Percentiles rank a stretch among this genome's conserved stretches.
Evolutionary conservation across 2,113 vertebrate species (phyloP).

Genomic region (Orthonyx spaldingii): DNA sequence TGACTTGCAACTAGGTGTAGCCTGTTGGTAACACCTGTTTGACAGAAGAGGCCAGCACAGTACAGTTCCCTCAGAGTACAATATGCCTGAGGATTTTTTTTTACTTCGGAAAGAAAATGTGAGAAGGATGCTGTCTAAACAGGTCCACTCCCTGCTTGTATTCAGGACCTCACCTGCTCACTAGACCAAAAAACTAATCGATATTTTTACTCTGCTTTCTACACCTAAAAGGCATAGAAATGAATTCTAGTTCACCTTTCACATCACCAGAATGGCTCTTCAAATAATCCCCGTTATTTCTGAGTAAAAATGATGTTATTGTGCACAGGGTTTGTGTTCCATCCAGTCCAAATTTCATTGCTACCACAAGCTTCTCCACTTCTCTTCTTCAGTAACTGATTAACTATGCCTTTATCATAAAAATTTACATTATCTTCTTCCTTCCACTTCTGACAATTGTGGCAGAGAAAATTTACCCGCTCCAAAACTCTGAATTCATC

Average conservation of each 20-base stretch:
- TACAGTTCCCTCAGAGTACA: not conserved
- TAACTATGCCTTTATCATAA: not conserved
- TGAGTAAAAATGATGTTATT: not conserved
- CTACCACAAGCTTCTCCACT: not conserved
- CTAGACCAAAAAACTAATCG: not conserved
- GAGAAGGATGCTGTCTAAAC: not conserved
- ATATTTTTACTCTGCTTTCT: not conserved
- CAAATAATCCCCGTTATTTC: not conserved
- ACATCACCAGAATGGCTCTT: not conserved
- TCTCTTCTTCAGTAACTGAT: not conserved
- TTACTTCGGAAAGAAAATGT: not conserved
- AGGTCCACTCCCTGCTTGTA: not conserved
- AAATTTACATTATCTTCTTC: not conserved
- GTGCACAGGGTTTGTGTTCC: not conserved
- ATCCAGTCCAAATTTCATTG: not conserved
- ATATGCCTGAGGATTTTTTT: not conserved
- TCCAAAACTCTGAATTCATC: not conserved
- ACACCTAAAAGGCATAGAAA: not conserved
- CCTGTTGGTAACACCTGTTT: not conserved
- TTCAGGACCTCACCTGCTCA: not conserved
- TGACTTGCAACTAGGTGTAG: accelerated
- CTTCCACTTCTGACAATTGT: not conserved
- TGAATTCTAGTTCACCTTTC: not conserved
- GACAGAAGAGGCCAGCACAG: not conserved
- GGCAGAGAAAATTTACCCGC: not conserved